Evolutionary conservation across 2,888 invertebrate species (phyloP), one percentile per base, ranked within the genome.

Genomic region (Coleophora deauratella): DNA sequence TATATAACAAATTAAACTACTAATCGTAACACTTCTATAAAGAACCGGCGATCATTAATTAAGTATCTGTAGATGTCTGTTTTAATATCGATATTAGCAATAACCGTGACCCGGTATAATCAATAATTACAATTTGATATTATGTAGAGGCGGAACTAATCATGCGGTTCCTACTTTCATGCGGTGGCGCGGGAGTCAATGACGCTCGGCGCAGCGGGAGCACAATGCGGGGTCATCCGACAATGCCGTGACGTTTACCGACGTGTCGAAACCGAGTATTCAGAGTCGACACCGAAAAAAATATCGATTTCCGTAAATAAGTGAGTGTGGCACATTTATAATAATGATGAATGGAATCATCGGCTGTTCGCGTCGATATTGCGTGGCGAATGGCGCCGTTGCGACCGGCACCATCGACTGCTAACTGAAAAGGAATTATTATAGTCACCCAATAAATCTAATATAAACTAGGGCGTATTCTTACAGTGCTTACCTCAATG

Each of bases 301-400:
- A 85, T 81, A 85, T 82, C 84, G 85, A 85, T 85, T 84, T 85
- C 85, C 84, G 84, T 85, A 84, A 85, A 84, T 85, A 85, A 85
- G 82, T 70, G 82, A 84, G 80, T 82, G 84, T 78, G 67, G 75
- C 79, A 79, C 84, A 84, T 84, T 84, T 80, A 82, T 84, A 82
- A 84, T 84, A 84, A 80, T 82, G 85, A 84, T 85, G 84, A 84
- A 85, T 85, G 79, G 79, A 62, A 59, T 62, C 70, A 73, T 75
- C 74, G 75, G 72, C 69, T 72, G 69, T 64, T 62, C 66, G 63
- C 59, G 65, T 72, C 79, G 78, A 78, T 80, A 77, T 75, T 69
- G 76, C 84, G 79, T 76, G 65, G 67, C 80, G 62, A 80, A 84
- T 82, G 72, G 72, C 52, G 61, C 73, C 69, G 71, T 72, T 76